Evolutionary conservation across 1,140 invertebrate species (phyloP).

Genomic region (Stegodyphus dumicola): DNA sequence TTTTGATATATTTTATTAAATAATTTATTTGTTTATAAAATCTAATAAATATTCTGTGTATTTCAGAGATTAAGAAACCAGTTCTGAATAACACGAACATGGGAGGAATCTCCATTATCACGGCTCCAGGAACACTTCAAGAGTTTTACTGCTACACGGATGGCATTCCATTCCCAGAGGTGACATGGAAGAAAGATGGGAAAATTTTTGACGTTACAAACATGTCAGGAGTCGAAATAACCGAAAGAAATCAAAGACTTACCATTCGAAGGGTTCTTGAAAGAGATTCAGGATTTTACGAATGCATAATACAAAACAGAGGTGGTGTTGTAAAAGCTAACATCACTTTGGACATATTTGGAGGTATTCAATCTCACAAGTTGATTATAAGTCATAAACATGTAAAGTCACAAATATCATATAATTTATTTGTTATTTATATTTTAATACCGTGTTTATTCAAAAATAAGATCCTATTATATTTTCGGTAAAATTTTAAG

Average conservation of each 20-base stretch:
- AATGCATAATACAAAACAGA: conserved; percentile 56
- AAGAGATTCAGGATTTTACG: conserved; percentile 60
- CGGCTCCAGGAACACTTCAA: conserved; percentile 34
- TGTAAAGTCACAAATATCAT: no score
- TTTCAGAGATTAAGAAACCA: conserved; percentile 44
- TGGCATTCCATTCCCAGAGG: conserved; percentile 61
- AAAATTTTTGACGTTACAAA: conserved; percentile 38
- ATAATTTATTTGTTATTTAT: no score
- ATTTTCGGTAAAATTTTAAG: no score
- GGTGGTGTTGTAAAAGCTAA: conserved; percentile 42
- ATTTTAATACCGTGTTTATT: no score
- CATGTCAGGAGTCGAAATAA: conserved; percentile 41
- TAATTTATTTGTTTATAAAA: no score
- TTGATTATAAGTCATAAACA: no score
- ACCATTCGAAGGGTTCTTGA: conserved; percentile 52
- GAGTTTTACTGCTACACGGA: conserved; percentile 62
- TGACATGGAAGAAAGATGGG: conserved; percentile 62
- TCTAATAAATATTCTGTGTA: background rate
- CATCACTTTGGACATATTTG: conserved; percentile 43
- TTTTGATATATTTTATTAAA: no score
- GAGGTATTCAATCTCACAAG: background rate
- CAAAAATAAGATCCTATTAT: no score
- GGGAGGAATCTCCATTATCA: conserved; percentile 21
- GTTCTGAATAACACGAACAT: conserved; percentile 62
- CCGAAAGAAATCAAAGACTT: conserved; percentile 44